A percentile compares a stretch with the other conserved stretches of the same genome.
phyloP scores from a whole-genome alignment of 2,888 invertebrate species.

The Synanthedon andrenaeformis region DNA sequence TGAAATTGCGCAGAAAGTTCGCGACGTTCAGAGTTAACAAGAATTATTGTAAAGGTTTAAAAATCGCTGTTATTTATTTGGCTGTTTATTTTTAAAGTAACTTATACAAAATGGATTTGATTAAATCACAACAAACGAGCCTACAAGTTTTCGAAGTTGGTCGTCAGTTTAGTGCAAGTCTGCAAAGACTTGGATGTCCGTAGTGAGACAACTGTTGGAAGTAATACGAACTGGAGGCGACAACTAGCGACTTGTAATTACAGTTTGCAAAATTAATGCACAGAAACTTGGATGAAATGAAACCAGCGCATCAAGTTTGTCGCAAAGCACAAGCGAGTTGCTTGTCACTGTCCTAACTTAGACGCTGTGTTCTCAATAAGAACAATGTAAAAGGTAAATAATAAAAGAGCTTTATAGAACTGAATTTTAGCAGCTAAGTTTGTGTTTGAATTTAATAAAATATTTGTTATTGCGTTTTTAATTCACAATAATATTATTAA shows the following conservation, averaged over 20 bases:
- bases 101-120: constrained; percentile 15
- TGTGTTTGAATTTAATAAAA: no score
- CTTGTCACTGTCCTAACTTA: constrained; percentile 6
- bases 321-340: constrained; percentile 16
- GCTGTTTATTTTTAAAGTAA: constrained; percentile 19
- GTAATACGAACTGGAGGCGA: constrained; percentile 57
- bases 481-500: no score
- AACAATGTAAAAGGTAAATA: no score
- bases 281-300: constrained; percentile 64
- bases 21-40: no score
- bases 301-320: constrained; percentile 55
- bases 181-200: constrained; percentile 36
- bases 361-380: not conserved
- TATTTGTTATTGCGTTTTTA: no score
- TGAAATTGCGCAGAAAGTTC: not conserved
- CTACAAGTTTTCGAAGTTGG: constrained; percentile 44
- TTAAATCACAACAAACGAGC: constrained; percentile 50
- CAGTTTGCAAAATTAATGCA: constrained; percentile 67
- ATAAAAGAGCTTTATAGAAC: no score
- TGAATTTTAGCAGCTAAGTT: no score
- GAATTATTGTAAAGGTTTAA: no score
- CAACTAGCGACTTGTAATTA: constrained; percentile 64
- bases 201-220: constrained; percentile 52
- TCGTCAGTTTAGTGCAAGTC: constrained; percentile 49
- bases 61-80: constrained; percentile 8